A percentile compares a stretch with the other conserved stretches of the same genome.
Evolutionary conservation across 2,113 vertebrate species (phyloP).

Genomic region (Epinephelus cyanopodus): DNA sequence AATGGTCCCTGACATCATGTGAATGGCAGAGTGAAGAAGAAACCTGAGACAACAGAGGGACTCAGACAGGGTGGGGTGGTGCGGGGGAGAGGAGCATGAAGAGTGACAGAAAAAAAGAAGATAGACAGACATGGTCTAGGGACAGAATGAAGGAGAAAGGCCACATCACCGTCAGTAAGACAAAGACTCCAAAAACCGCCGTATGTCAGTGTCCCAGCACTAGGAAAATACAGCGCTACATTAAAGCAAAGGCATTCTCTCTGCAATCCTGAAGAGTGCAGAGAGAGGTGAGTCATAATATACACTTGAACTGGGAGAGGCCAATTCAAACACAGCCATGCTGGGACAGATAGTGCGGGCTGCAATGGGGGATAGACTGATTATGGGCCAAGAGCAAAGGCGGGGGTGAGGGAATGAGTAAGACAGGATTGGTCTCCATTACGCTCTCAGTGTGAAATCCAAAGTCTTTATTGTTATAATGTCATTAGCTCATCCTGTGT

Average conservation of each 20-base stretch:
- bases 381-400: constrained; percentile 32
- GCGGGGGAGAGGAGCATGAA: constrained; percentile 20
- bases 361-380: constrained; percentile 48
- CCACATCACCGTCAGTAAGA: constrained; percentile 53
- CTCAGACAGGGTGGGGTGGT: constrained; percentile 14
- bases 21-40: constrained; percentile 65
- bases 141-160: constrained; percentile 55
- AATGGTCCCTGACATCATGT: constrained; percentile 60
- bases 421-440: constrained; percentile 68
- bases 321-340: constrained; percentile 54
- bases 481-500: constrained; percentile 73
- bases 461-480: constrained; percentile 72
- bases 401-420: constrained; percentile 22
- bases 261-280: constrained; percentile 27
- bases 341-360: constrained; percentile 52
- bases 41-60: constrained; percentile 60
- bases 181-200: constrained; percentile 47
- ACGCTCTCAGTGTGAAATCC: constrained; percentile 68
- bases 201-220: constrained; percentile 30
- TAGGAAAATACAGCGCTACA: constrained; percentile 46
- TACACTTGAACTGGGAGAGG: constrained; percentile 58
- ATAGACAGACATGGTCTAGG: constrained; percentile 45
- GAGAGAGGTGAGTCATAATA: constrained; percentile 66
- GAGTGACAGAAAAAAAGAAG: constrained; percentile 34
- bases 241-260: constrained; percentile 44